Percentiles rank a stretch among this genome's conserved stretches.
Evolutionary conservation across 2,888 invertebrate species (phyloP).

Genomic region (Willowsia nigromaculata): DNA sequence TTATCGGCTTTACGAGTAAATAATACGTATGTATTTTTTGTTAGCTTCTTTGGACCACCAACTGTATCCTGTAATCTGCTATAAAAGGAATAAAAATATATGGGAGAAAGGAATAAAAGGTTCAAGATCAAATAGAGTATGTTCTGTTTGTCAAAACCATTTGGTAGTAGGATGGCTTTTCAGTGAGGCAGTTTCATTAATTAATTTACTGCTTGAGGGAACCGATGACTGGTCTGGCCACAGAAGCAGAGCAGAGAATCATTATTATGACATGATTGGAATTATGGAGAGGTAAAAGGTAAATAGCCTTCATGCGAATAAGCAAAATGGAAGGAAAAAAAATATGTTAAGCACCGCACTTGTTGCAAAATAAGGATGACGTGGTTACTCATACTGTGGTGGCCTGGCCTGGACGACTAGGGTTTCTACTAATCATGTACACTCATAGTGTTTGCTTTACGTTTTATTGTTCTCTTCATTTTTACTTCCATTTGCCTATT

Average conservation of each 20-base stretch:
- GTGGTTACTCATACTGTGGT: not conserved
- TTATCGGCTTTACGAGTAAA: conserved; percentile 37
- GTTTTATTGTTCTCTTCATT: not conserved
- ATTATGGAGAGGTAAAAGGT: not conserved
- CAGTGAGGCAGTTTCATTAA: not conserved
- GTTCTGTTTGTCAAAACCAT: not conserved
- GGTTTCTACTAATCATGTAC: not conserved
- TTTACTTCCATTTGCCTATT: not conserved
- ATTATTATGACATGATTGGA: not conserved
- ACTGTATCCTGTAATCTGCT: conserved; percentile 37
- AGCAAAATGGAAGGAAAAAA: too few relatives aligned
- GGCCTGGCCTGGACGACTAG: not conserved
- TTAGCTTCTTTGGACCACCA: conserved; percentile 37
- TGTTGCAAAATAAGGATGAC: not conserved
- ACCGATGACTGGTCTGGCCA: too few relatives aligned
- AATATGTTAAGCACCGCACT: too few relatives aligned
- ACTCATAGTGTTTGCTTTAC: not conserved
- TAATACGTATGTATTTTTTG: not conserved
- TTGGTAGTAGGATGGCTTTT: not conserved
- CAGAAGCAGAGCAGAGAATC: not conserved
- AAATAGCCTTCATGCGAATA: not conserved
- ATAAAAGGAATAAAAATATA: not conserved
- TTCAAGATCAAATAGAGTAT: not conserved
- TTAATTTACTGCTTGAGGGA: not conserved
- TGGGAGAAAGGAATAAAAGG: not conserved